A percentile compares a stretch with the other conserved stretches of the same genome.
Evolutionary conservation across 2,888 invertebrate species (phyloP).

Genomic region (Chrysotoxum bicinctum): DNA sequence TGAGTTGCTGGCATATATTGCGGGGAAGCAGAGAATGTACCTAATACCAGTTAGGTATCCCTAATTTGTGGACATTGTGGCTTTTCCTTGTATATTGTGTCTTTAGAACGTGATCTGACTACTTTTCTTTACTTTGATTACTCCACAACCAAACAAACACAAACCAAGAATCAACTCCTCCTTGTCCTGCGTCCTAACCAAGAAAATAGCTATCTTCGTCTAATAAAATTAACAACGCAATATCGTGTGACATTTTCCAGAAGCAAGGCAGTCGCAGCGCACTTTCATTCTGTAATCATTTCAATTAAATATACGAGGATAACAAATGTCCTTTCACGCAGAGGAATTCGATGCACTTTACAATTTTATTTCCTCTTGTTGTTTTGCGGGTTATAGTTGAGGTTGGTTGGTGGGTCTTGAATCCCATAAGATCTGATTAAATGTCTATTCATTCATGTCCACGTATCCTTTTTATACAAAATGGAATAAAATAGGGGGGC

Average conservation of each 20-base stretch:
- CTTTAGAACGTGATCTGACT: constrained; percentile 9
- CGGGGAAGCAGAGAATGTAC: neutral
- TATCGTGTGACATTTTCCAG: constrained; percentile 13
- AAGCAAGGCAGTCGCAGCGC: neutral
- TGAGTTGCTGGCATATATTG: neutral
- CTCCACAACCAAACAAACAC: neutral
- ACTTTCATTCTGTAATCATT: constrained; percentile 6
- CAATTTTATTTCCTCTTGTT: neutral
- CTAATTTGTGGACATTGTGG: neutral
- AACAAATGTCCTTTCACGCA: constrained; percentile 28
- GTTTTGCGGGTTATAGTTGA: neutral
- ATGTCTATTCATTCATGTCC: constrained; percentile 42
- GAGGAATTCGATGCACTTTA: constrained; percentile 28
- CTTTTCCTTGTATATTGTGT: neutral
- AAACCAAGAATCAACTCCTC: neutral
- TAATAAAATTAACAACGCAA: constrained; percentile 1
- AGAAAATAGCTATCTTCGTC: neutral
- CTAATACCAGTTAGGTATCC: neutral
- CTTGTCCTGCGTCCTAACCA: neutral
- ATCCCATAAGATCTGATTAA: constrained; percentile 32
- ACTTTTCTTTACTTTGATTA: neutral
- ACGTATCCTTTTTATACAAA: constrained; percentile 14
- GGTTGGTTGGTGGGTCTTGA: neutral
- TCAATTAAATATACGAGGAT: constrained; percentile 27
- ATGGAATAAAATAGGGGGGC: neutral